Evolutionary conservation across 2,888 invertebrate genomes (phyloP), one percentile per base, ranked within the genome.

Genomic region (Mesodorylaimus sp.): DNA sequence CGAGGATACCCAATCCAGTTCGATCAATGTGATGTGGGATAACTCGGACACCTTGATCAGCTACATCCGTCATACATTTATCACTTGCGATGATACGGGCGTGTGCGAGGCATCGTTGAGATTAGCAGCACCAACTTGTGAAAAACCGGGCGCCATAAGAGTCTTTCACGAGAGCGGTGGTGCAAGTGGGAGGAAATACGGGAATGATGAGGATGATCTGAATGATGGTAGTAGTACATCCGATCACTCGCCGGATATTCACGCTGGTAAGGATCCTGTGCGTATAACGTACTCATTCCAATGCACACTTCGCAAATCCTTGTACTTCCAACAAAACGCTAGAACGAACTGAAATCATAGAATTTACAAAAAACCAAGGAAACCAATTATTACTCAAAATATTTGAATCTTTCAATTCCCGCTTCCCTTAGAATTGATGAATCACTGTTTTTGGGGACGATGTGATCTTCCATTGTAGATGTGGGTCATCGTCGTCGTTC

Each of bases 11-110:
- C 5, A 39, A 39, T n/a, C 10, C 10, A 39, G 19, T 5, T n/a
- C 10, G 19, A 39, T 44, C 51, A 91, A 91, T 91, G 89, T 89
- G 58, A 78, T 87, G 56, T 89, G 87, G 69, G 88, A 91, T 68
- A 86, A 91, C 70, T 81, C 80, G 68, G 81, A 82, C 61, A 91
- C 89, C 82, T 74, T 93, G 45, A 74, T 91, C 47, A 83, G 86
- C 52, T 86, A 89, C 69, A 85, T 91, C 57, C 76, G 86, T 51
- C 87, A 89, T 69, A 87, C 88, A 10, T 93, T 88, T 70, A 84
- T 91, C 64, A 83, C 86, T 25, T 85, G 87, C 24, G 91, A 93
- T 72, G 89, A 91, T 69, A 87, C 89, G 60, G 84, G 74, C 72
- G 25, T 48, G 5, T 48, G 47, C 46, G 50, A 50, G 21, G 28